These are phyloP conservation scores for Cyphomyrmex costatus DNA, from an alignment of 1,140 invertebrate genomes.

Conservation along the genomic window DNA sequence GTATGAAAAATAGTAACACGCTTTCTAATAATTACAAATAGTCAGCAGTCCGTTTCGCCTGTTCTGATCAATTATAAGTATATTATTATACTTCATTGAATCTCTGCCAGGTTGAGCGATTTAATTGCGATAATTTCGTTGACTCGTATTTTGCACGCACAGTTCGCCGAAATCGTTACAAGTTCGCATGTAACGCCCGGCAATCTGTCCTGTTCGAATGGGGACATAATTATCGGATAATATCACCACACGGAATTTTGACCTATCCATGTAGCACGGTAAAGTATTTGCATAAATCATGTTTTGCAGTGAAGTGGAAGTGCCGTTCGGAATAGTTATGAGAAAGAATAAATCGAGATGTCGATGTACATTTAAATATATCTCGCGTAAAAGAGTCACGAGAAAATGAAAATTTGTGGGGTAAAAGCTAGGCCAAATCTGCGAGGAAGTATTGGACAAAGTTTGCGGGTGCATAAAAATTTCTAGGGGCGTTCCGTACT, in stretches of 20 bases:
- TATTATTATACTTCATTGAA: conserved; percentile 16
- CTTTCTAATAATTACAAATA: not conserved
- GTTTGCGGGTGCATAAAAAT: conserved; percentile 14
- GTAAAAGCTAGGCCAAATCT: conserved; percentile 12
- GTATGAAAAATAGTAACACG: not conserved
- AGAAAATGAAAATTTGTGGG: conserved; percentile 18
- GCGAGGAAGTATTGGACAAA: conserved; percentile 8
- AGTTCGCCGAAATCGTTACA: conserved; percentile 20
- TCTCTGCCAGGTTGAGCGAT: not conserved
- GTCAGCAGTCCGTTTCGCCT: not conserved
- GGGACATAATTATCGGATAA: conserved; percentile 57
- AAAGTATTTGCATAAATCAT: conserved; percentile 47
- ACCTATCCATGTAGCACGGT: not conserved
- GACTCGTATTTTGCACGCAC: conserved; percentile 18
- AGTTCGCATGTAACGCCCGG: not conserved
- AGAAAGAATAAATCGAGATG: not conserved
- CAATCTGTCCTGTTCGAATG: conserved; percentile 15
- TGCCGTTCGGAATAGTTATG: not conserved
- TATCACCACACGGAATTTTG: conserved; percentile 48
- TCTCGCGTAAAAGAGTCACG: conserved; percentile 1
- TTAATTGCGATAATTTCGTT: conserved; percentile 47
- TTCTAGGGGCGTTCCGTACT: conserved; percentile 15
- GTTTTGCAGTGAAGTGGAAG: not conserved
- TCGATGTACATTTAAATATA: conserved; percentile 40
- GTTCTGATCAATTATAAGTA: not conserved